Evolutionary conservation across 2,113 vertebrate genomes (phyloP).

Genomic region (Siniperca knerii): DNA sequence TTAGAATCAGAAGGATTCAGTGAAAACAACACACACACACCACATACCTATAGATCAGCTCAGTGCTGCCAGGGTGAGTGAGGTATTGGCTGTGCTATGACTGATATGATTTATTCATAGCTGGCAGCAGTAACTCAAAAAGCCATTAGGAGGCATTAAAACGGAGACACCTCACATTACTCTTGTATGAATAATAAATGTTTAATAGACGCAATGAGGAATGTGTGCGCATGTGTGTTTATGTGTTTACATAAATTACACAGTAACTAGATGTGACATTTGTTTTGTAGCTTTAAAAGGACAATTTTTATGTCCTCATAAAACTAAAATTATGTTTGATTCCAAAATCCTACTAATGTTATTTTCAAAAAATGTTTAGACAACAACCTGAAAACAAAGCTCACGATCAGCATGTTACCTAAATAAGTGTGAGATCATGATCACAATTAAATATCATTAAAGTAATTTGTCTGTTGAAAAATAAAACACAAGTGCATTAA

Average conservation of each 20-base stretch:
- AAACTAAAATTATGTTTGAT: not conserved
- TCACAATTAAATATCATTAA: not conserved
- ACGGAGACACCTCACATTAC: slow-evolving; percentile 81
- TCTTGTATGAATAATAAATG: slow-evolving; percentile 81
- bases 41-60: slow-evolving; percentile 56
- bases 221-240: slow-evolving; percentile 18
- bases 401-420: not conserved
- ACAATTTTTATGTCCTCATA: not conserved
- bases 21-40: not conserved
- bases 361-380: not conserved
- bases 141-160: slow-evolving; percentile 83
- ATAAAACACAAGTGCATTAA: not conserved
- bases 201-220: slow-evolving; percentile 59
- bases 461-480: not conserved
- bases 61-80: slow-evolving; percentile 38
- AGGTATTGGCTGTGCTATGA: slow-evolving; percentile 58
- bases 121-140: slow-evolving; percentile 75
- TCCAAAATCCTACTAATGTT: no score
- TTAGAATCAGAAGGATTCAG: slow-evolving; percentile 6
- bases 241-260: slow-evolving; percentile 30
- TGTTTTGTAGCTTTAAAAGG: not conserved
- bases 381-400: not conserved
- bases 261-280: not conserved
- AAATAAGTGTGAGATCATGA: not conserved
- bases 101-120: slow-evolving; percentile 81